A percentile compares a stretch with the other conserved stretches of the same genome.
phyloP scores from a whole-genome alignment of 2,888 invertebrate species.

The Lithophane socia region DNA sequence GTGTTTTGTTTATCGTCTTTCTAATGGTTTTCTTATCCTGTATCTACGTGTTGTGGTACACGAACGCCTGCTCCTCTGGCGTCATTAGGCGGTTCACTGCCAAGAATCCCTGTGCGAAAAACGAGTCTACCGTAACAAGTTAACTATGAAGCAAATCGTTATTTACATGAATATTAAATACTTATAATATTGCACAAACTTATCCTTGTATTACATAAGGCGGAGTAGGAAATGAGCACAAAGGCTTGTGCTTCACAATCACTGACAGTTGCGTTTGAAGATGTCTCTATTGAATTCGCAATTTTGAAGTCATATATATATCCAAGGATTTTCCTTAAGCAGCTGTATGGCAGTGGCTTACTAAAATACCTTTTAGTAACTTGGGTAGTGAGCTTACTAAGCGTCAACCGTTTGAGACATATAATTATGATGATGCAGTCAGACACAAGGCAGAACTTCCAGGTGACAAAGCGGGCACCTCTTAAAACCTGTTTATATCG shows the following conservation, averaged over 20 bases:
- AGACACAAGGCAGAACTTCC: not conserved
- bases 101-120: slow-evolving; percentile 64
- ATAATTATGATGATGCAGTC: not conserved
- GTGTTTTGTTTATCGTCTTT: slow-evolving; percentile 16
- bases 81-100: slow-evolving; percentile 68
- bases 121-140: slow-evolving; percentile 48
- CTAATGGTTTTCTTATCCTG: slow-evolving; percentile 39
- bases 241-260: not conserved
- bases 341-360: not conserved
- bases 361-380: slow-evolving; percentile 5
- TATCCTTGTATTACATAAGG: slow-evolving; percentile 21
- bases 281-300: slow-evolving; percentile 11
- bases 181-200: slow-evolving; percentile 2
- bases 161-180: slow-evolving; percentile 47
- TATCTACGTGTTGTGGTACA: slow-evolving; percentile 29
- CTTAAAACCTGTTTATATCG: slow-evolving; percentile 12
- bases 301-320: not conserved
- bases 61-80: slow-evolving; percentile 55
- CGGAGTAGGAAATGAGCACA: not conserved
- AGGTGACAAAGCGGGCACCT: not conserved
- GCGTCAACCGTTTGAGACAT: not conserved
- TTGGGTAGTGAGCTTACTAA: not conserved
- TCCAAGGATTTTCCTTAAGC: not conserved
- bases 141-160: slow-evolving; percentile 40
- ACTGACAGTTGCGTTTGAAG: slow-evolving; percentile 5